Percentiles rank a stretch among this genome's conserved stretches.
Evolutionary conservation across 2,888 invertebrate species (phyloP).

Genomic region (Chrysolina oricalcia): DNA sequence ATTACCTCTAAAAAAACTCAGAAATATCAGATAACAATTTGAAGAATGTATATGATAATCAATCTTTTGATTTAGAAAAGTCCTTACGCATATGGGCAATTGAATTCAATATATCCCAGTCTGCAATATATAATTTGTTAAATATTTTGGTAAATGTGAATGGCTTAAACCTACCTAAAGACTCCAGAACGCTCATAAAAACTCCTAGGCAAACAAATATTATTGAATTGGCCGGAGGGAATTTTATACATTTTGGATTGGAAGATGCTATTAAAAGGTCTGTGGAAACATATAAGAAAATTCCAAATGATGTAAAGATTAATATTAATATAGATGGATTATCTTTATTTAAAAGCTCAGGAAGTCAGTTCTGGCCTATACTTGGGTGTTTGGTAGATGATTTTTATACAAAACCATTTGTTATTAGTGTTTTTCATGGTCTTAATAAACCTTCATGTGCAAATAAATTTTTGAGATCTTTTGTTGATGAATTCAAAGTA

Average conservation of each 20-base stretch:
- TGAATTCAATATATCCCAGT: slow-evolving; percentile 21
- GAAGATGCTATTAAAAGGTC: neutral
- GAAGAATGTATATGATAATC: too few relatives aligned
- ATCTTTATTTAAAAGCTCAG: slow-evolving; percentile 18
- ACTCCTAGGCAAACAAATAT: slow-evolving; percentile 24
- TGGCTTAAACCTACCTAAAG: slow-evolving; percentile 17
- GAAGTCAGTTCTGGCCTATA: slow-evolving; percentile 23
- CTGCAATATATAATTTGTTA: slow-evolving; percentile 19
- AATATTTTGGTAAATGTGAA: slow-evolving; percentile 13
- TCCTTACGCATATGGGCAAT: neutral
- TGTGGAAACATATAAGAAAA: neutral
- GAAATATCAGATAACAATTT: too few relatives aligned
- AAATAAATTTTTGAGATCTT: slow-evolving; percentile 27
- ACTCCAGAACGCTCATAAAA: slow-evolving; percentile 29
- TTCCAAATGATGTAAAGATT: slow-evolving; percentile 13
- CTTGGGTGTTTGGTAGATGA: slow-evolving; percentile 24
- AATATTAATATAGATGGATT: slow-evolving; percentile 35
- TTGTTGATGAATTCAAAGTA: slow-evolving; percentile 27
- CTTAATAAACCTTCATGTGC: slow-evolving; percentile 18
- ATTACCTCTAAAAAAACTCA: too few relatives aligned
- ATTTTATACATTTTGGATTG: slow-evolving; percentile 31
- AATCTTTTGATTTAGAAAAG: too few relatives aligned
- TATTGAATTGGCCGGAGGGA: slow-evolving; percentile 8
- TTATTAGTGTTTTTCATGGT: slow-evolving; percentile 35
- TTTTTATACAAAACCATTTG: slow-evolving; percentile 23